These are phyloP conservation scores for Brachypteracias leptosomus DNA, from an alignment of 2,113 vertebrate species.

Conservation along the genomic window DNA sequence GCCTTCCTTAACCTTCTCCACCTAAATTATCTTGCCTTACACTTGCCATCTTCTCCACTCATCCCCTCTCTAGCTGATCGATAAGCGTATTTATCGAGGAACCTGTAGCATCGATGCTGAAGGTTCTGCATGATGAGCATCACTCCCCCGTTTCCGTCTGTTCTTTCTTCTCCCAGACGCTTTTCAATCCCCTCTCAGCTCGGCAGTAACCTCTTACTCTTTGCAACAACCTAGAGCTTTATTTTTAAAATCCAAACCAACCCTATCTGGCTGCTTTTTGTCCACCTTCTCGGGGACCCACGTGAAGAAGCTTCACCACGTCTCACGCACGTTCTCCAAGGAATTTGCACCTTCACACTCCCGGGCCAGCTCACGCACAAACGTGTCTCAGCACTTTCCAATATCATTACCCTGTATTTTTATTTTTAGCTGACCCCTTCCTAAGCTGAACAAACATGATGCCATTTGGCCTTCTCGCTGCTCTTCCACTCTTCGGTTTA, in stretches of 20 bases:
- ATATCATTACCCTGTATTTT: not conserved
- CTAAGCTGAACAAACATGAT: not conserved
- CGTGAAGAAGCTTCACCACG: not conserved
- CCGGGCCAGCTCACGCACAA: not conserved
- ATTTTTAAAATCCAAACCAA: not conserved
- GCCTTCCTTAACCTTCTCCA: not conserved
- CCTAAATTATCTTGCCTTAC: not conserved
- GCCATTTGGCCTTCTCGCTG: not conserved
- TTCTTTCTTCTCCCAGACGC: not conserved
- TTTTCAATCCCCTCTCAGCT: not conserved
- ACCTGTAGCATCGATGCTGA: not conserved
- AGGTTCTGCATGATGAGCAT: not conserved
- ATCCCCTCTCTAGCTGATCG: not conserved
- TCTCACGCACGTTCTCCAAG: not conserved
- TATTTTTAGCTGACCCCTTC: not conserved
- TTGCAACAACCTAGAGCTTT: too few species aligned
- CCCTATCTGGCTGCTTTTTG: not conserved
- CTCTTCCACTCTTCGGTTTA: not conserved
- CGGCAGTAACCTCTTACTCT: too few species aligned
- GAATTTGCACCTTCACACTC: constrained; percentile 15
- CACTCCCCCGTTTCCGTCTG: not conserved
- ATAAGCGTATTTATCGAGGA: not conserved
- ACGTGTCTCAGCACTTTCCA: not conserved
- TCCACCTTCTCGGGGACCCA: not conserved
- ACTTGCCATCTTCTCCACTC: not conserved